Percentiles rank a stretch among this genome's conserved stretches.
Evolutionary conservation across 2,113 vertebrate genomes (phyloP).

Genomic region (Cichladusa arquata): DNA sequence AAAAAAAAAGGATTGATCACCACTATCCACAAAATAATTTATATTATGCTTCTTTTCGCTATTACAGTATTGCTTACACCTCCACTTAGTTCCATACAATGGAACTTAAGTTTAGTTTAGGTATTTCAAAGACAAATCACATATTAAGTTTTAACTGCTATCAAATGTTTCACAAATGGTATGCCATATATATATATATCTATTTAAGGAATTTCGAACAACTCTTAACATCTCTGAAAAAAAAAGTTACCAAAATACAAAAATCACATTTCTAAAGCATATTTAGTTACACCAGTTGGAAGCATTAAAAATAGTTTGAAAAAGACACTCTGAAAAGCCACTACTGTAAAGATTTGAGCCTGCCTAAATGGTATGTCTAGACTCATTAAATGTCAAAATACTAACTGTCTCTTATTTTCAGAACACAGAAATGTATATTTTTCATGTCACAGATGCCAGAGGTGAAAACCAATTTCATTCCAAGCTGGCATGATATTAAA

Average conservation of each 20-base stretch:
- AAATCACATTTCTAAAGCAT: not conserved
- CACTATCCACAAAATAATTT: not conserved
- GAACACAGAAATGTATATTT: conserved; percentile 60
- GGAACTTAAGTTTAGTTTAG: not conserved
- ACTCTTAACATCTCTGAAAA: not conserved
- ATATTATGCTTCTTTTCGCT: not conserved
- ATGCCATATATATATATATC: not conserved
- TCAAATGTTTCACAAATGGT: not conserved
- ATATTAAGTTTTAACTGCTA: not conserved
- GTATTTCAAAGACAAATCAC: not conserved
- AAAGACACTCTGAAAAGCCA: not conserved
- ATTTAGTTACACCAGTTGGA: not conserved
- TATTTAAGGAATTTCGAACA: not conserved
- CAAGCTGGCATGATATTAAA: conserved; percentile 62
- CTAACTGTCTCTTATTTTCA: conserved; percentile 43
- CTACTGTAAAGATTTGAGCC: not conserved
- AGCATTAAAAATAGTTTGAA: not conserved
- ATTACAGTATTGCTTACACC: not conserved
- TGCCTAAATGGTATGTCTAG: conserved; percentile 26
- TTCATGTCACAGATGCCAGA: conserved; percentile 57
- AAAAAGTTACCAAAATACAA: not conserved
- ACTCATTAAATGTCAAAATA: conserved; percentile 54
- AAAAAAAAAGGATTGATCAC: not conserved
- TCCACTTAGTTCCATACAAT: not conserved
- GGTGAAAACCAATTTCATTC: conserved; percentile 56